Conservation (phyloP, 2,888 invertebrate species). For the Epinotia brunnichana region DNA sequence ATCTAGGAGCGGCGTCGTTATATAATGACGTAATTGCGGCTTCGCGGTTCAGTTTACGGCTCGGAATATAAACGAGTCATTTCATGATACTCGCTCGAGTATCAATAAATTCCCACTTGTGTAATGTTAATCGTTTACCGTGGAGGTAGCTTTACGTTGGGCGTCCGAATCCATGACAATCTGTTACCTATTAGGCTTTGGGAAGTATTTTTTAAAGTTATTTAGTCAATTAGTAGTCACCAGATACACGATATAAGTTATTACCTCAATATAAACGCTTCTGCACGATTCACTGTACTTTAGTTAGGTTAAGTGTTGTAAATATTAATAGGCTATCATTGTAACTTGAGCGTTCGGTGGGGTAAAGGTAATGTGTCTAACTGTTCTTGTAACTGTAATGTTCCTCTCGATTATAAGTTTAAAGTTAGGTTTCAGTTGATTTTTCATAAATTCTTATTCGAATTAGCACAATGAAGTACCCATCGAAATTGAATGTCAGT, state of each 20-base stretch:
- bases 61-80: slow-evolving; percentile 71
- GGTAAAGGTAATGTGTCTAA: slow-evolving; percentile 29
- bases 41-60: slow-evolving; percentile 68
- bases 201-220: slow-evolving; percentile 61
- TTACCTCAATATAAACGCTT: slow-evolving; percentile 82
- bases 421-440: slow-evolving; percentile 31
- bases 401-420: slow-evolving; percentile 39
- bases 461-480: slow-evolving; percentile 43
- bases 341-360: slow-evolving; percentile 25
- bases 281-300: slow-evolving; percentile 77
- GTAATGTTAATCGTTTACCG: slow-evolving; percentile 61
- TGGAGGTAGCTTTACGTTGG: slow-evolving; percentile 26
- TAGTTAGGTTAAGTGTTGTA: slow-evolving; percentile 63
- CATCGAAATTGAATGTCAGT: slow-evolving; percentile 44
- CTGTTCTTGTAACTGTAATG: slow-evolving; percentile 40
- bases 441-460: slow-evolving; percentile 15
- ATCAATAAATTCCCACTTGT: slow-evolving; percentile 77
- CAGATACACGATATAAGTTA: slow-evolving; percentile 81
- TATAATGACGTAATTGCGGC: slow-evolving; percentile 63
- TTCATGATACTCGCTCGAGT: slow-evolving; percentile 69
- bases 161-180: slow-evolving; percentile 70
- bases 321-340: slow-evolving; percentile 56
- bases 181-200: slow-evolving; percentile 74
- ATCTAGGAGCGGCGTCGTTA: slow-evolving; percentile 79
- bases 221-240: slow-evolving; percentile 81